These are phyloP conservation scores for Zosterops borbonicus DNA, from an alignment of 2,113 vertebrate species.

Conservation along the genomic window DNA sequence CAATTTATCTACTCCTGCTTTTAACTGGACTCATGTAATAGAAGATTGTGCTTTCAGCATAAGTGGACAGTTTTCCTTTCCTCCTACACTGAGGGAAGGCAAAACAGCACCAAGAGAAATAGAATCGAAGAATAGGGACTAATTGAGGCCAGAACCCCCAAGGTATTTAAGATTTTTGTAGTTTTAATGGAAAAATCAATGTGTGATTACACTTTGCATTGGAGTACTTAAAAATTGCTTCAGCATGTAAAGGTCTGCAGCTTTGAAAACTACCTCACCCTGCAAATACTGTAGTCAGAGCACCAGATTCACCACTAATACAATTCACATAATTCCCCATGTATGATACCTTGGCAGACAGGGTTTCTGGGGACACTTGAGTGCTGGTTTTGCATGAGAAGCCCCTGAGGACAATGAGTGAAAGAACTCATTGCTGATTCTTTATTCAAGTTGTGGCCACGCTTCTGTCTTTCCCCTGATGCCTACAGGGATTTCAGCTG, in stretches of 20 bases:
- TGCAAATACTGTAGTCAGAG: not conserved
- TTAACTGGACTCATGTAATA: conserved; percentile 38
- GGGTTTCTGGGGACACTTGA: not conserved
- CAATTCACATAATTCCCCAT: not conserved
- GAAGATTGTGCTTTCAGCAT: conserved; percentile 4
- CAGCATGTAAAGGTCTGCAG: not conserved
- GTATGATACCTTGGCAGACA: not conserved
- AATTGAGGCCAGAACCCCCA: conserved; percentile 35
- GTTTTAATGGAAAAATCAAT: conserved; percentile 68
- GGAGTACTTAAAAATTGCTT: conserved; percentile 36
- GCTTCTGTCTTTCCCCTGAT: not conserved
- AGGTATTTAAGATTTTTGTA: conserved; percentile 57
- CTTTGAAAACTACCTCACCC: conserved; percentile 6
- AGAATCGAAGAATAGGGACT: conserved; percentile 30
- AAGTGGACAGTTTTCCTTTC: conserved; percentile 18
- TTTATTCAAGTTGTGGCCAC: not conserved
- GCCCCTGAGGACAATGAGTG: not conserved
- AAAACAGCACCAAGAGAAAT: conserved; percentile 34
- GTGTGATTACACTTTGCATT: conserved; percentile 54
- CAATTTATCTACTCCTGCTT: conserved; percentile 47
- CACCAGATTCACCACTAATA: not conserved
- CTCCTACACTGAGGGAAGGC: not conserved
- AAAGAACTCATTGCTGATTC: not conserved
- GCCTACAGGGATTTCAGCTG: not conserved
- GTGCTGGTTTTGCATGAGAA: not conserved